Base-by-base conservation (phyloP, 2,888 invertebrate species). In the Buathra laborator region DNA sequence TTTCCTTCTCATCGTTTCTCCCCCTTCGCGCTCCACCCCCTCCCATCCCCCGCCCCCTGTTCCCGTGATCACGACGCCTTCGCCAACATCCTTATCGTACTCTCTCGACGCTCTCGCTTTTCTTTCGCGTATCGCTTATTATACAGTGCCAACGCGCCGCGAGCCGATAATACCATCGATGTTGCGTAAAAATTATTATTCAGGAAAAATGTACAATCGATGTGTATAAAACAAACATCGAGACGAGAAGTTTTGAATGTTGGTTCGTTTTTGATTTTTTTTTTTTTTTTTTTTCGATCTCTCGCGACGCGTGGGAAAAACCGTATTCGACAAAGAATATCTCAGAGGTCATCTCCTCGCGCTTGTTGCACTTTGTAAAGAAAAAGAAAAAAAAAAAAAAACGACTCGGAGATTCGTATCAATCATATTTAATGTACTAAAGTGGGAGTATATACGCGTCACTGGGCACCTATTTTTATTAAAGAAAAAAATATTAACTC, bases 111-210 rank as follows among this genome's bases (percentile, higher is more conserved):
- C 5, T 70, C 43, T 59, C 48, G n/a, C 3, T 70, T 51, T 56
- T 70, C 48, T 71, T 43, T 51, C 46, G 14, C 7, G 14, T 70
- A 70, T 64, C 59, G 44, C 74, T 62, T 46, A 7, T 59, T 59
- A 24, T 44, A 24, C 19, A 56, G 5, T 12, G 7, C 7, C 3
- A 62, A 14, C 32, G 24, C 62, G 62, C 6, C 29, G 2, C 12
- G 14, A 29, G n/a, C 14, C 32, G 44, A 44, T 44, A 19, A 19
- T 24, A 19, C 44, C 44, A 10, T 12, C 19, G 51, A 24, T 66
- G 76, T 76, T 76, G 76, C 66, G 76, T 76, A 66, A 76, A 76
- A 14, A 66, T 76, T 37, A 76, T 76, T 64, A 66, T 76, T 66
- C 51, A 51, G 14, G 16, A n/a, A 43, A 24, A 51, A 66, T 48